These are phyloP conservation scores for Boloria euphrosyne DNA, from an alignment of 2,888 invertebrate species.

Conservation along the genomic window DNA sequence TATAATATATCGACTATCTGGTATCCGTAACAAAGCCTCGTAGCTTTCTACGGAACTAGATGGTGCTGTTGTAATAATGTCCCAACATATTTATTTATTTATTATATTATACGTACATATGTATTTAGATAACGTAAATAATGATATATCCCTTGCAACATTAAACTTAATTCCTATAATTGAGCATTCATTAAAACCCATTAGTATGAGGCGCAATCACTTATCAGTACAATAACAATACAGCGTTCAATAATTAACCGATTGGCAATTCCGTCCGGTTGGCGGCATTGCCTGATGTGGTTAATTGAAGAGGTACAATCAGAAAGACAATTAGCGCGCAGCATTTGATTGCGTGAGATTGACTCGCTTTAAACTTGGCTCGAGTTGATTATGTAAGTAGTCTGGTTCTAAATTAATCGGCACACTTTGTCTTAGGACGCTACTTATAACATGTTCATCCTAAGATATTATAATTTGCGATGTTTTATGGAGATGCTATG, in stretches of 20 bases:
- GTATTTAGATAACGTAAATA: not conserved
- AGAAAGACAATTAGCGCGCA: slow-evolving; percentile 69
- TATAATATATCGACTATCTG: too few species aligned
- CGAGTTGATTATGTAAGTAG: slow-evolving; percentile 30
- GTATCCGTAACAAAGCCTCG: too few species aligned
- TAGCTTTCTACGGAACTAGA: too few species aligned
- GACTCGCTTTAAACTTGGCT: slow-evolving; percentile 39
- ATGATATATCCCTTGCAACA: not conserved
- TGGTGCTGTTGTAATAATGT: too few species aligned
- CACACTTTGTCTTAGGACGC: too few species aligned
- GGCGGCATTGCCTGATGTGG: slow-evolving; percentile 55
- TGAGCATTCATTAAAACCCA: slow-evolving; percentile 12
- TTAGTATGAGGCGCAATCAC: slow-evolving; percentile 32
- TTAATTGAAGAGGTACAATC: slow-evolving; percentile 65
- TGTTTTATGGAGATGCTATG: too few species aligned
- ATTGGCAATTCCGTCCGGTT: slow-evolving; percentile 69
- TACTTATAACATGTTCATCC: too few species aligned
- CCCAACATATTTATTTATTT: too few species aligned
- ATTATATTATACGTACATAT: not conserved
- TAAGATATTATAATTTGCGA: too few species aligned
- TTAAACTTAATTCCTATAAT: not conserved
- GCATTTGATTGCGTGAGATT: slow-evolving; percentile 52
- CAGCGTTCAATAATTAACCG: slow-evolving; percentile 56
- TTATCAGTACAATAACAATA: slow-evolving; percentile 33
- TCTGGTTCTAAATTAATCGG: not conserved